These are phyloP conservation scores for Lithobates pipiens DNA, from an alignment of 2,797 vertebrate species.

Conservation along the genomic window DNA sequence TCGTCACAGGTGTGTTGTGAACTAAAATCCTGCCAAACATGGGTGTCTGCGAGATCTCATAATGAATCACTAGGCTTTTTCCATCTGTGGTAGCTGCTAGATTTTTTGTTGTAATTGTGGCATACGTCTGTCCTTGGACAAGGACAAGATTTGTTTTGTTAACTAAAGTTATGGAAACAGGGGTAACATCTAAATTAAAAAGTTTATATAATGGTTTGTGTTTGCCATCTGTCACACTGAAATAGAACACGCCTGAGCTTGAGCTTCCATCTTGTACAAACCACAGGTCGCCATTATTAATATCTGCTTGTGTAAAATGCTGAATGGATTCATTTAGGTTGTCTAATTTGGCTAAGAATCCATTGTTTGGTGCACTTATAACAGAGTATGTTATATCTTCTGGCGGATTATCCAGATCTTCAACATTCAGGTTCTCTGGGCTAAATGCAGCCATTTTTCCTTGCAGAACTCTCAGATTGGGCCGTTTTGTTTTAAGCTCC, in stretches of 20 bases:
- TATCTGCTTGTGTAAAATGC: constrained; percentile 87
- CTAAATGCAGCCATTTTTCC: constrained; percentile 77
- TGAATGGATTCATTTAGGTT: constrained; percentile 74
- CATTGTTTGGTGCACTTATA: constrained; percentile 85
- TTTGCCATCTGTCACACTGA: constrained; percentile 89
- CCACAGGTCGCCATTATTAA: constrained; percentile 80
- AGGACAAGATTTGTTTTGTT: constrained; percentile 80
- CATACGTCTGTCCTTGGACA: constrained; percentile 80
- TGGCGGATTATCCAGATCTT: constrained; percentile 85
- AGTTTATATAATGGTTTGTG: constrained; percentile 90
- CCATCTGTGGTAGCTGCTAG: constrained; percentile 86
- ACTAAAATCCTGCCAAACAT: constrained; percentile 80
- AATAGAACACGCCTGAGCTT: constrained; percentile 88
- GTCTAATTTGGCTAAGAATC: constrained; percentile 81
- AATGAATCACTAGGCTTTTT: constrained; percentile 78
- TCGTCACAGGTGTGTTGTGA: constrained; percentile 71
- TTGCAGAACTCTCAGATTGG: constrained; percentile 82
- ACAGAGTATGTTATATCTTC: constrained; percentile 84
- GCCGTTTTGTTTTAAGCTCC: constrained; percentile 86
- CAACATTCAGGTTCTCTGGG: constrained; percentile 82
- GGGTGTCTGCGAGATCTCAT: constrained; percentile 78
- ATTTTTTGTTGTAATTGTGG: constrained; percentile 77
- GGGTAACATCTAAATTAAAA: constrained; percentile 86
- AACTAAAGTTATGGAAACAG: constrained; percentile 79
- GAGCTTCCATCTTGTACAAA: constrained; percentile 89